Base-by-base conservation (phyloP, 2,888 invertebrate species). In the Tetranychus truncatus region DNA sequence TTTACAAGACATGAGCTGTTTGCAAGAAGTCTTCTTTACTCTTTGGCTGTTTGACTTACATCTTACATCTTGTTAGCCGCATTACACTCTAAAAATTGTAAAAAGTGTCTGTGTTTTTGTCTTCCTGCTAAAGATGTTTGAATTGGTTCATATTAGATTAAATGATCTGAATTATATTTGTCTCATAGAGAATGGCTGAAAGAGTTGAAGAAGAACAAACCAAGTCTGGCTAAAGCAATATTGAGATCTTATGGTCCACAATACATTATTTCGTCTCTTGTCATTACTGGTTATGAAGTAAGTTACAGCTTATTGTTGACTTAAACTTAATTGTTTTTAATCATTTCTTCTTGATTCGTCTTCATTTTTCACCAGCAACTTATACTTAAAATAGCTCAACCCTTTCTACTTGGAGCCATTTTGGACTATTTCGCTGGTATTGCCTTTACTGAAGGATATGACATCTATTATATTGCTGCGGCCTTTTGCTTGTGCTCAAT, bases 171-270 rank as follows among this genome's bases (percentile, higher is more conserved):
- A 34, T 5, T 34, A 34, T 34, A 34, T 34, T 34, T 34, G 5
- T 34, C 2, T 7, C 6, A 7, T 20, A 69, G 69, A n/a, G 69
- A 69, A 69, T 69, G 69, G 69, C 69, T 20, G 5, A 78, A 77
- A 72, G 78, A 78, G 72, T 66, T 78, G 8, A 74, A 72, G 24
- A 78, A 78, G 66, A 76, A 77, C 7, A 71, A 72, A 15, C 78
- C 78, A 1, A 77, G 77, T 74, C 73, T 78, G 45, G 6, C 75
- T 9, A 75, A 66, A 67, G 77, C 78, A 7, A 74, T 77, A 8
- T 20, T 78, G 24, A 46, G 77, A 66, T 74, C 69, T 5, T 78
- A 77, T 69, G 76, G 77, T 20, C 45, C 20, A 11, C 24, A 45
- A 67, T 21, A 45, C n/a, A 18, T 21, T 44, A 71, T 24, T 11